Conservation (phyloP, 2,797 vertebrate genomes). For the Echiichthys vipera region DNA sequence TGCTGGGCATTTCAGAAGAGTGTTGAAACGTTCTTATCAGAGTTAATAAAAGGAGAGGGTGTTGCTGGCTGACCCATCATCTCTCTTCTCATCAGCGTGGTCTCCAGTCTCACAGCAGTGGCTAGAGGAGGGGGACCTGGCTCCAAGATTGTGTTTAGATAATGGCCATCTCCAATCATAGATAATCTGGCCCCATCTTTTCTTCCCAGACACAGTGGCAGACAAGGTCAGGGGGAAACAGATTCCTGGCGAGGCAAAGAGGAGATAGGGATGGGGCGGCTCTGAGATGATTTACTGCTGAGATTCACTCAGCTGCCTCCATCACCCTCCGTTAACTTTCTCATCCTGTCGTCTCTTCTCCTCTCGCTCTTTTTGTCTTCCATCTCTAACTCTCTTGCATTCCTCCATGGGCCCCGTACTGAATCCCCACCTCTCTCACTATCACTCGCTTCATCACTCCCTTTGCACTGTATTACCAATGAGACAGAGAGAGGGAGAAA, state of each 20-base stretch:
- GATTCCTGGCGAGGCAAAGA: slow-evolving; percentile 76
- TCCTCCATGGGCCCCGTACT: slow-evolving; percentile 68
- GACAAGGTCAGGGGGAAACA: slow-evolving; percentile 86
- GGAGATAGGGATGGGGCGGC: slow-evolving; percentile 78
- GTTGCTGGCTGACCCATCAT: slow-evolving; percentile 78
- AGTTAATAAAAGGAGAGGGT: slow-evolving; percentile 82
- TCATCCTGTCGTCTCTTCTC: slow-evolving; percentile 77
- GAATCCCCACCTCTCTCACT: slow-evolving; percentile 64
- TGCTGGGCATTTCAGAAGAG: slow-evolving; percentile 62
- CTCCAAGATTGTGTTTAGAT: slow-evolving; percentile 89
- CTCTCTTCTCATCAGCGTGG: slow-evolving; percentile 80
- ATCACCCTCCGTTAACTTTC: slow-evolving; percentile 85
- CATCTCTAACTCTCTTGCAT: slow-evolving; percentile 66
- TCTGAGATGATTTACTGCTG: slow-evolving; percentile 85
- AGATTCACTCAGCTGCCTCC: slow-evolving; percentile 85
- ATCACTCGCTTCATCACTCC: slow-evolving; percentile 71
- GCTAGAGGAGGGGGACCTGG: slow-evolving; percentile 75
- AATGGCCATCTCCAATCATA: slow-evolving; percentile 88
- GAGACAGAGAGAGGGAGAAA: slow-evolving; percentile 36
- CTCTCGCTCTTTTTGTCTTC: slow-evolving; percentile 72
- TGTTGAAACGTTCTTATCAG: slow-evolving; percentile 79
- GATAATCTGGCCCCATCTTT: slow-evolving; percentile 88
- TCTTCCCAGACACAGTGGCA: slow-evolving; percentile 83
- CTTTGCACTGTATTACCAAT: slow-evolving; percentile 54
- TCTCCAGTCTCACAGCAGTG: slow-evolving; percentile 73